Conservation (phyloP, 2,113 vertebrate species). For the Erythrocercus mccallii region DNA sequence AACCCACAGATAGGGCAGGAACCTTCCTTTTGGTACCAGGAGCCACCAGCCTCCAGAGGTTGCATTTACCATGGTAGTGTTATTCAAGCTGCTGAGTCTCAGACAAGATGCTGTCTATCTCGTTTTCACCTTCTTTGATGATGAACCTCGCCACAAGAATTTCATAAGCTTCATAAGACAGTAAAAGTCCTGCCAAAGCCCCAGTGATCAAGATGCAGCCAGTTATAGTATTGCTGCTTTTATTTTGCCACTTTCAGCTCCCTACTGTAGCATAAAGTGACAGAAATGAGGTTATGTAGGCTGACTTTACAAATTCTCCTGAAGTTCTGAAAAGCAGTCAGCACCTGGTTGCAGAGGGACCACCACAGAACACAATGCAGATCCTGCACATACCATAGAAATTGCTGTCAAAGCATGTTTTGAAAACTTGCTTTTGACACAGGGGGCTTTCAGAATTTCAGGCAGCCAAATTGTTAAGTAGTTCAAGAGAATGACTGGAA, state of each 20-base stretch:
- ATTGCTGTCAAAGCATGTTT: not conserved
- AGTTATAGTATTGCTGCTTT: not conserved
- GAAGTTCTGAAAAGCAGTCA: not conserved
- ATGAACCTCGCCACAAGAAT: not conserved
- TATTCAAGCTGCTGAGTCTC: not conserved
- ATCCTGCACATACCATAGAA: not conserved
- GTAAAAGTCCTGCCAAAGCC: not conserved
- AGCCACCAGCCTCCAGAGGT: not conserved
- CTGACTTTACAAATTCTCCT: not conserved
- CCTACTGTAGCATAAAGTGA: not conserved
- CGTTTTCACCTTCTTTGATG: not conserved
- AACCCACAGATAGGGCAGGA: not conserved
- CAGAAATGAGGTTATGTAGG: not conserved
- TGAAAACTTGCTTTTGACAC: not conserved
- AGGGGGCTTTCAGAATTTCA: not conserved
- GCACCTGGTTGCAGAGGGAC: not conserved
- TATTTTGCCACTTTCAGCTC: not conserved
- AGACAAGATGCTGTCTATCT: not conserved
- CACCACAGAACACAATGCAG: not conserved
- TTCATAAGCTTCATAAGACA: not conserved
- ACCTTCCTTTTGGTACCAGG: not conserved
- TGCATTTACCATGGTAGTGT: not conserved
- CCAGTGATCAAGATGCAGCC: not conserved
- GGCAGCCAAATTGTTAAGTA: not conserved
- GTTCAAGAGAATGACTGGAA: not conserved